phyloP scores from a whole-genome alignment of 2,888 invertebrate species.

The Tetragnatha montana region DNA sequence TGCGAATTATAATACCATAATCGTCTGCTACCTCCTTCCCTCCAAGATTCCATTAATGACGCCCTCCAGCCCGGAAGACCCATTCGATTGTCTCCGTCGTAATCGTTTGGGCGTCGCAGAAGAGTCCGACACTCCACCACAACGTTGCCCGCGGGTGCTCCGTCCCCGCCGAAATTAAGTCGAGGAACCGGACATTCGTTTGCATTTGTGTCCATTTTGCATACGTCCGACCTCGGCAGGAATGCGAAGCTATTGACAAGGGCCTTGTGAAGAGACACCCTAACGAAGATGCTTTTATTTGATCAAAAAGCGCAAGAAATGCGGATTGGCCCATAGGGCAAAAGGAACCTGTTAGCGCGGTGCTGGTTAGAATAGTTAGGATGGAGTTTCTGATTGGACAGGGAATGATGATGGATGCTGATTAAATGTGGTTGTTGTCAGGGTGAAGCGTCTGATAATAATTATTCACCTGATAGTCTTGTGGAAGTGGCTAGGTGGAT shows the following conservation, averaged over 20 bases:
- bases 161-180: neutral
- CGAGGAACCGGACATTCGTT: neutral
- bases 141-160: neutral
- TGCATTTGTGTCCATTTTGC: neutral
- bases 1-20: too few species aligned
- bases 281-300: neutral
- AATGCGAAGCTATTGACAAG: neutral
- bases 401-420: neutral
- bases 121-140: neutral
- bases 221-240: neutral
- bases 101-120: neutral
- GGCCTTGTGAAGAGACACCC: neutral
- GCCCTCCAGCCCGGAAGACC: neutral
- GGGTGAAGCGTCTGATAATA: too few species aligned
- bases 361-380: neutral
- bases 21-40: too few species aligned
- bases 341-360: neutral
- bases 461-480: too few species aligned
- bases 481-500: too few species aligned
- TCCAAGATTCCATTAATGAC: neutral
- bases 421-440: neutral
- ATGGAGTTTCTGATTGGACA: neutral
- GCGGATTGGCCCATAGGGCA: neutral
- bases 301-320: neutral
- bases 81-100: neutral